Evolutionary conservation across 1,140 invertebrate genomes (phyloP), one percentile per base, ranked within the genome.

Genomic region (Leptinotarsa undecemlineata): DNA sequence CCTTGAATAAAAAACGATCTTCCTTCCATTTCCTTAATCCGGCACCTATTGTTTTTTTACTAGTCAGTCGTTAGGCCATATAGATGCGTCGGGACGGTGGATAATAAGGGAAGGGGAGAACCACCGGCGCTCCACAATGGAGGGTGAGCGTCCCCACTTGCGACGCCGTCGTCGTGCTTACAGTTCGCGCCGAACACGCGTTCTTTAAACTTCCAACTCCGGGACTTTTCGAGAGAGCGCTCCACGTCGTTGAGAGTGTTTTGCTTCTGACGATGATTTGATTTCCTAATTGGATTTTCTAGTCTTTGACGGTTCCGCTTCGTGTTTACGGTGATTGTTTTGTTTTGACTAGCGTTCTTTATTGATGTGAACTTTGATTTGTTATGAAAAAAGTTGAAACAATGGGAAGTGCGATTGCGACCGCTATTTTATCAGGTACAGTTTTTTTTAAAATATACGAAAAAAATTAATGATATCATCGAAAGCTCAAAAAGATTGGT

Each of bases 121-220:
- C 66, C 68, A 48, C 67, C 73, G 74, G 75, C 75, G 75, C 72
- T 71, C 26, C 75, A 70, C 48, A 66, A 66, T 77, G 71, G 68
- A 74, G 75, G 75, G 75, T 77, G 72, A 75, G 75, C 77, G 70
- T 77, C 73, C 75, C 75, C 72, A 76, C 72, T 76, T 72, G 62
- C 68, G 75, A 72, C 77, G 77, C 73, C 72, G 74, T 20, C 74
- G 67, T 69, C 33, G 68, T 23, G n/a, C 19, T 51, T 42, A 47
- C 77, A 78, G 77, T 78, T 74, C 75, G 77, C 77, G 77, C 75
- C 75, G 75, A 76, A 78, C 77, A 78, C 77, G 77, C 77, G 77
- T 72, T 77, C 57, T 78, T 77, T 78, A 70, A 74, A 78, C 77
- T 78, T 57, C 71, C 47, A 76, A 75, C 68, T 69, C 48, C 14